Conservation (phyloP, 2,797 vertebrate genomes). For the Danionella dracula region DNA sequence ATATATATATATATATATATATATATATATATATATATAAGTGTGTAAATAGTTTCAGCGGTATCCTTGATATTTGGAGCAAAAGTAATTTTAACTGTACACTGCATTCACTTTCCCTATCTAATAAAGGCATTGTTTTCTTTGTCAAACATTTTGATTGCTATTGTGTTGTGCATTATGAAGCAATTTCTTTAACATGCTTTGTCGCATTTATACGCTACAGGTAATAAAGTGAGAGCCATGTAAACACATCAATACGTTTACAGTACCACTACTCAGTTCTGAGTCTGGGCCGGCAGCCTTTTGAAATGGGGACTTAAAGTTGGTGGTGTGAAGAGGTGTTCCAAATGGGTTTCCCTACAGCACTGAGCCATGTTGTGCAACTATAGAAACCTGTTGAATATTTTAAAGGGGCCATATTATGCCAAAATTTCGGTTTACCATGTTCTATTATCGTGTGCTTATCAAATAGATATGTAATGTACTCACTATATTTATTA, state of each 20-base stretch:
- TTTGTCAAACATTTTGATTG: constrained; percentile 59
- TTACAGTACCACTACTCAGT: constrained; percentile 86
- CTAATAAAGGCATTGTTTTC: constrained; percentile 18
- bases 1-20: too few relatives aligned
- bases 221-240: constrained; percentile 93
- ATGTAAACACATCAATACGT: constrained; percentile 88
- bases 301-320: constrained; percentile 87
- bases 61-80: too few relatives aligned
- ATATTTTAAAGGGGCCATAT: too few relatives aligned
- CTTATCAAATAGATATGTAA: too few relatives aligned
- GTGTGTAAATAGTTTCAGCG: too few relatives aligned
- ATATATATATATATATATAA: too few relatives aligned
- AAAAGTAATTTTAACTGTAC: background rate
- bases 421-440: too few relatives aligned
- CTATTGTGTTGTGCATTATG: constrained; percentile 61
- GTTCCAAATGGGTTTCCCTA: constrained; percentile 68
- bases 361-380: constrained; percentile 37
- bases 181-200: constrained; percentile 84
- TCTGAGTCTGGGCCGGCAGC: constrained; percentile 79
- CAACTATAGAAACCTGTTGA: constrained; percentile 58
- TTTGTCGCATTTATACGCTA: constrained; percentile 95
- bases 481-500: too few relatives aligned
- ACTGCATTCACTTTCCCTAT: constrained; percentile 48
- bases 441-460: too few relatives aligned
- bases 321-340: constrained; percentile 82